These are phyloP conservation scores for Carcina quercana DNA, from an alignment of 2,888 invertebrate species.

Conservation along the genomic window DNA sequence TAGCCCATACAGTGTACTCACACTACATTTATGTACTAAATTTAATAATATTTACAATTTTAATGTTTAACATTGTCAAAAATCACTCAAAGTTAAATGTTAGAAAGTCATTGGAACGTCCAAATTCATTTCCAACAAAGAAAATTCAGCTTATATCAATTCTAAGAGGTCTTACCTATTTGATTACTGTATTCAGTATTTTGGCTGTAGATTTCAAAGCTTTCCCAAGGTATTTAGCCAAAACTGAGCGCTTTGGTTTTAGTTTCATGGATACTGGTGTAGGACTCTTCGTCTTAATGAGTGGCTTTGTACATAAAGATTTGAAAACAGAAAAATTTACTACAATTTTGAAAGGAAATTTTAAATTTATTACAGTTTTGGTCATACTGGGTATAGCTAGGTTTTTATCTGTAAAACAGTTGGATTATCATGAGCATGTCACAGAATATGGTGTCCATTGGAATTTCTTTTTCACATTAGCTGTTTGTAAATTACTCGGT, in stretches of 20 bases:
- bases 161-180: slow-evolving; percentile 79
- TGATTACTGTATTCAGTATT: slow-evolving; percentile 87
- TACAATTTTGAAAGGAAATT: slow-evolving; percentile 45
- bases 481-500: slow-evolving; percentile 84
- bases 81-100: slow-evolving; percentile 16
- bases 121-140: slow-evolving; percentile 26
- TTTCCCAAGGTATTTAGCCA: slow-evolving; percentile 90
- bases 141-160: slow-evolving; percentile 74
- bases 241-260: slow-evolving; percentile 89
- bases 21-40: slow-evolving; percentile 43
- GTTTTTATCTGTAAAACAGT: slow-evolving; percentile 72
- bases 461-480: slow-evolving; percentile 98
- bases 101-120: slow-evolving; percentile 18
- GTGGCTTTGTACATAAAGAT: slow-evolving; percentile 81
- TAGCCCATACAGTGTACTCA: slow-evolving; percentile 71
- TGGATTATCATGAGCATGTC: slow-evolving; percentile 90
- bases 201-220: slow-evolving; percentile 94
- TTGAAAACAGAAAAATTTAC: slow-evolving; percentile 31
- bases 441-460: slow-evolving; percentile 98
- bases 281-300: slow-evolving; percentile 87
- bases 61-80: slow-evolving; percentile 23
- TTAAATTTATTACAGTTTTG: slow-evolving; percentile 43
- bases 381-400: slow-evolving; percentile 77
- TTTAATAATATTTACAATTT: slow-evolving; percentile 28
- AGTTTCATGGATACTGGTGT: slow-evolving; percentile 98